Evolutionary conservation across 2,888 invertebrate genomes (phyloP).

Genomic region (Amphipyra tragopoginis): DNA sequence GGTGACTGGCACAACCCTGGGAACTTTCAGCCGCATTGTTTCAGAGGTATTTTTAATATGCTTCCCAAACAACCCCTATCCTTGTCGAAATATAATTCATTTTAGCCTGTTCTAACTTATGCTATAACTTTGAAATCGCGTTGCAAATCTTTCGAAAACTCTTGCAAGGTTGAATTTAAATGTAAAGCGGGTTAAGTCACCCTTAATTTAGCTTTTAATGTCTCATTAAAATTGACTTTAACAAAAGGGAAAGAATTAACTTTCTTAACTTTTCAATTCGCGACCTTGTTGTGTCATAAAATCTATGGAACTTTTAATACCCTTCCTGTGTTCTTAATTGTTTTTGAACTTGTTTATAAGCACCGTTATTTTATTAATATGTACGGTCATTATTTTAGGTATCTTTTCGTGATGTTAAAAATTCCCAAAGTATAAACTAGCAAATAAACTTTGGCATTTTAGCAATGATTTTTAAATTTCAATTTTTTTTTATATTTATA

Average conservation of each 20-base stretch:
- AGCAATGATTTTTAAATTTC: too few relatives aligned
- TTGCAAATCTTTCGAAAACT: constrained; percentile 58
- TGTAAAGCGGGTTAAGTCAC: constrained; percentile 44
- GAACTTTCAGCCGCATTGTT: constrained; percentile 57
- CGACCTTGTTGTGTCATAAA: constrained; percentile 30
- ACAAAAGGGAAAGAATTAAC: constrained; percentile 28
- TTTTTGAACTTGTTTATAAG: constrained; percentile 17
- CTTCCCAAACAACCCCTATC: constrained; percentile 17
- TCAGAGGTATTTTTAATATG: constrained; percentile 36
- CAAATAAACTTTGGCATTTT: too few relatives aligned
- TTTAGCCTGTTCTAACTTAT: constrained; percentile 5
- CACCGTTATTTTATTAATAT: too few relatives aligned
- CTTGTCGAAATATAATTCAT: neutral
- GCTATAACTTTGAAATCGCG: constrained; percentile 17
- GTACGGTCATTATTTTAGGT: too few relatives aligned
- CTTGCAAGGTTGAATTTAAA: constrained; percentile 53
- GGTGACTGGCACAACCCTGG: constrained; percentile 52
- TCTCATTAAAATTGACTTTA: constrained; percentile 51
- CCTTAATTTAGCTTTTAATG: constrained; percentile 47
- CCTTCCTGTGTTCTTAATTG: constrained; percentile 23
- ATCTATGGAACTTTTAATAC: constrained; percentile 16
- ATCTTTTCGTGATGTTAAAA: too few relatives aligned
- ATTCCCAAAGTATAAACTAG: too few relatives aligned
- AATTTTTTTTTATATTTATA: too few relatives aligned
- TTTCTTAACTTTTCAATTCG: constrained; percentile 26